Evolutionary conservation across 2,113 vertebrate genomes (phyloP), one percentile per base, ranked within the genome.

Genomic region (Felis chaus): DNA sequence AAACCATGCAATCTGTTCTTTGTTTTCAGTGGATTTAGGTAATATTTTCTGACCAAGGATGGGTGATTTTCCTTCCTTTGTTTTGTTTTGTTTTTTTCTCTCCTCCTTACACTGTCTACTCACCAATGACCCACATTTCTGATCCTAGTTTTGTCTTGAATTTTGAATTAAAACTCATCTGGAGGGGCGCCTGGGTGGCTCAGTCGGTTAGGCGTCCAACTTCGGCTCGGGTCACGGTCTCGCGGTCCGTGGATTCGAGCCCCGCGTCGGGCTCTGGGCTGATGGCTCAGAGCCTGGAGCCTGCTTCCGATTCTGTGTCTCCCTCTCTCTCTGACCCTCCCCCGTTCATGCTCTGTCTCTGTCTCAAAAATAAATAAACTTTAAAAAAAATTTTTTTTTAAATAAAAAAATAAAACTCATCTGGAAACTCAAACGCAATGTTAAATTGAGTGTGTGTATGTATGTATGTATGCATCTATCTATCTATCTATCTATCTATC

Each of bases 91-190:
- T 85, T 57, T 29, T 63, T 25, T 55, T 66, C 45, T 45, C 53
- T 55, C 18, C 41, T 80, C 33, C 11, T 69, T 78, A 48, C 36
- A 27, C 21, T 15, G 36, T 21, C 61, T 73, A 82, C 0, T 89
- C 16, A 89, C 41, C 83, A 88, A 48, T 61, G 65, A 66, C 10
- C 25, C 25, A n/a, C 7, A 7, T 95, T 95, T 97, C 33, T 36
- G n/a, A 95, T 23, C 15, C 13, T 19, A 91, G n/a, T 81, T 93
- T 55, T 45, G 3, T 31, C 41, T 93, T 91, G 18, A 81, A 80
- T 39, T 91, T 91, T 91, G 14, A 96, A 84, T 69, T 79, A 78
- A 95, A 95, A 76, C 7, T 55, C 31, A 45, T 45, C 45, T 45
- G 45, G 8, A 45, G 45, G 45, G 45, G 45, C 45, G 45, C 45